Base-by-base conservation (phyloP, 2,113 vertebrate species). In the Panthera leo region DNA sequence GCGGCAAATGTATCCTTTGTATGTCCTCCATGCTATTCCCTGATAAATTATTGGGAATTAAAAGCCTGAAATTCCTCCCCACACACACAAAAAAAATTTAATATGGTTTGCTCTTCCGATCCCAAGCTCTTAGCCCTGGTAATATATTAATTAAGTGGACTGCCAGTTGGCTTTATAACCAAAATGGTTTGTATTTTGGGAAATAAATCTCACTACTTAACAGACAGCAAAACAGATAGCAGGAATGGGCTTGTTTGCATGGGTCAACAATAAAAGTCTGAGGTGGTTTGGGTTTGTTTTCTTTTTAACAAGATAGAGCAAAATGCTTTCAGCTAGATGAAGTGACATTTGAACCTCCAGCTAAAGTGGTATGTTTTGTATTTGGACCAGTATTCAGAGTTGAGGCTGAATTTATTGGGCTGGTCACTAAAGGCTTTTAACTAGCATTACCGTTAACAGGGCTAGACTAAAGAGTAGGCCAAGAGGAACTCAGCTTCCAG, bases 141-240 rank as follows among this genome's bases (percentile, higher is more conserved):
- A 55, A 89, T 93, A 73, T 8, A 61, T 83, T 86, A 85, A 96
- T 96, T 85, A 96, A 93, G n/a, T 45, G 53, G n/a, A 75, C 14
- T 34, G 1, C 14, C 68, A 18, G 79, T 68, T 48, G 21, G 65
- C 68, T 89, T 82, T 95, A 73, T 84, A 84, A 76, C n/a, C 42
- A 75, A 95, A 90, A 94, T 71, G 39, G 21, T 89, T 97, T 95
- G 48, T 94, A 42, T 68, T 94, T 95, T 85, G 68, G 92, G 25
- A 92, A 94, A 90, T 80, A 88, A 94, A 65, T 91, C 42, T 88
- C 34, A 94, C 34, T 42, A 61, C 34, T 93, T 91, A 75, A n/a
- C 34, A 67, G 70, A 80, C 39, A 85, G 58, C n/a, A 80, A 87
- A 97, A 31, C 8, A 58, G 23, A 83, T 27, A 85, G 67, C 4